Base-by-base conservation (phyloP, 2,888 invertebrate genomes). In the Eupithecia subfuscata region DNA sequence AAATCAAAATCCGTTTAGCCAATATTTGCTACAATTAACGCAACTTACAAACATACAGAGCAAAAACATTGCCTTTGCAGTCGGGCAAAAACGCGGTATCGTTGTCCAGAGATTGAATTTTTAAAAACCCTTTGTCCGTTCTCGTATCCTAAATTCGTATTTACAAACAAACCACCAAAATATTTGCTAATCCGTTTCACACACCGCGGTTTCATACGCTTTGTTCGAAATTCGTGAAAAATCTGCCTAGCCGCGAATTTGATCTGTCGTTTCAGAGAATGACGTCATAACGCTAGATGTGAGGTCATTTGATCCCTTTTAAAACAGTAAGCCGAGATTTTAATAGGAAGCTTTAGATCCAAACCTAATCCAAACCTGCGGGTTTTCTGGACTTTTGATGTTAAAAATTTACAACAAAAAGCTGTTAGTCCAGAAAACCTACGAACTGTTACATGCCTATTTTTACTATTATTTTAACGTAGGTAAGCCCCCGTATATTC, bases 31-130 rank as follows among this genome's bases (percentile, higher is more conserved):
- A 18, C 48, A 48, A 48, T 48, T 2, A 48, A 48, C 48, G 48
- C 48, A 11, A 56, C 56, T 11, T 11, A 52, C 56, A 56, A 2
- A 56, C 56, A 1, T 8, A 52, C n/a, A 52, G 18, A 18, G n/a
- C 8, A 22, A 56, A 3, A 56, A 22, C 22, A 22, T 22, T 22
- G 56, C 56, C 11, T 48, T 48, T 18, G 18, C 9, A 52, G 9
- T 65, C 72, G 9, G 25, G 22, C 67, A 67, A 48, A 69, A 69
- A 63, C 34, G 45, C 43, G 68, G 65, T 34, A 16, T 37, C 7
- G 45, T 30, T 64, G 64, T 63, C 4, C 63, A 37, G 34, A 37
- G n/a, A 64, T 64, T 37, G 16, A 43, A 43, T 68, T 52, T 69
- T 60, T 34, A 63, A 48, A 60, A 5, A 16, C 34, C n/a, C 4